Conservation (phyloP, 2,797 vertebrate genomes). For the Pachyuromys duprasi region DNA sequence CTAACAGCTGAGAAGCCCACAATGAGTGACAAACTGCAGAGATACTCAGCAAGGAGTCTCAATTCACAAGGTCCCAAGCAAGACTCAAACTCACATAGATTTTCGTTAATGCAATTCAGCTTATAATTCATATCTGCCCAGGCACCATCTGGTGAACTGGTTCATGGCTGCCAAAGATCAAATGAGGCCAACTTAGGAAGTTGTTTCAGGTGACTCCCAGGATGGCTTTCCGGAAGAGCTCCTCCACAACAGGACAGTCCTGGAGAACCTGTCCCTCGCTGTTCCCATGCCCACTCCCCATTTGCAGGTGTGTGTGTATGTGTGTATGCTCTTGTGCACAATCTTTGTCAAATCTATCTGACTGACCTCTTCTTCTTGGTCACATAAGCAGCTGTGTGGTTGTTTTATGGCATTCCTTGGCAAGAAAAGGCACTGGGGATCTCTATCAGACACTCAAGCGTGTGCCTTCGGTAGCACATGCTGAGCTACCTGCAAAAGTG, state of each 20-base stretch:
- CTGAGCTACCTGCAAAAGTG: background rate
- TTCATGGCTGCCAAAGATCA: slow-evolving; percentile 36
- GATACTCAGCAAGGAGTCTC: background rate
- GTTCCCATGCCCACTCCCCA: background rate
- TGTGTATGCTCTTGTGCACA: too few species aligned
- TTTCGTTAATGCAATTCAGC: background rate
- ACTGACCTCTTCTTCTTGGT: background rate
- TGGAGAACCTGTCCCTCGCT: slow-evolving; percentile 29
- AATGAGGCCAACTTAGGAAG: slow-evolving; percentile 48
- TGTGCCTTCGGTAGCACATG: background rate
- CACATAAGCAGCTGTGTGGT: background rate
- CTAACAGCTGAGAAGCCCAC: slow-evolving; percentile 44
- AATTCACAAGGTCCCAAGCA: background rate
- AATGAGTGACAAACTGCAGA: background rate
- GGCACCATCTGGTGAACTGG: background rate
- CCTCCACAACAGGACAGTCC: slow-evolving; percentile 53
- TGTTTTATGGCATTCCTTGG: background rate
- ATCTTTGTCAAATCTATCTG: slow-evolving; percentile 47
- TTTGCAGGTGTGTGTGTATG: background rate
- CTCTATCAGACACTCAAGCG: background rate
- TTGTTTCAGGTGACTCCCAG: slow-evolving; percentile 56
- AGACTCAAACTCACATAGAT: background rate
- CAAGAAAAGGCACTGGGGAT: background rate
- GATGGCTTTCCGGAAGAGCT: slow-evolving; percentile 39
- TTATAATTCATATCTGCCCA: slow-evolving; percentile 44